These are phyloP conservation scores for Eurosta solidaginis DNA, from an alignment of 1,140 invertebrate species.

Conservation along the genomic window DNA sequence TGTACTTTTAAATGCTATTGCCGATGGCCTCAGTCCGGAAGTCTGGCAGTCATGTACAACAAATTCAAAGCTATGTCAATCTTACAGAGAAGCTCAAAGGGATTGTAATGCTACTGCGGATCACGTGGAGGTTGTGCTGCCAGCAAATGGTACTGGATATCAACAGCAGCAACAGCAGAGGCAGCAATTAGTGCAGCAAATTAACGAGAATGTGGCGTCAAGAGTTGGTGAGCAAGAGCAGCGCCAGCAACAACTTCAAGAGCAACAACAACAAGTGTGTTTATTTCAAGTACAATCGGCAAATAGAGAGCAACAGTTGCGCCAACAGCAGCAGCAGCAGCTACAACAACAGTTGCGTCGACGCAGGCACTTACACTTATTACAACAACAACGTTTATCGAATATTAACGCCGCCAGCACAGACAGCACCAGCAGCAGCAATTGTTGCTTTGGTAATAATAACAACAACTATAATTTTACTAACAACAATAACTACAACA, in stretches of 20 bases:
- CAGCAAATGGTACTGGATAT: not conserved
- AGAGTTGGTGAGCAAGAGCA: not conserved
- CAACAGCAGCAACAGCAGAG: not conserved
- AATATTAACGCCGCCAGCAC: slow-evolving; percentile 41
- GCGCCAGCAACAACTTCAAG: not conserved
- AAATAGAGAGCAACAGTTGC: slow-evolving; percentile 33
- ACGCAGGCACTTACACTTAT: slow-evolving; percentile 35
- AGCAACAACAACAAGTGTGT: not conserved
- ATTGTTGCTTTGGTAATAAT: not conserved
- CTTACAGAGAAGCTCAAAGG: not conserved
- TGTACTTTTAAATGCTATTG: not conserved
- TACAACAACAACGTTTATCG: slow-evolving; percentile 42
- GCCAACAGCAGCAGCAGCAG: slow-evolving; percentile 34
- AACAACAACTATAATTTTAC: not conserved
- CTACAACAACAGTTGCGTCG: slow-evolving; percentile 43
- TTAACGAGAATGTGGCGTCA: not conserved
- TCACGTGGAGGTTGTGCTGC: not conserved
- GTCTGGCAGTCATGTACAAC: not conserved
- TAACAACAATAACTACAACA: slow-evolving; percentile 30
- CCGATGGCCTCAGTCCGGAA: not conserved
- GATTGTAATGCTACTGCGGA: not conserved
- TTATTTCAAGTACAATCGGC: not conserved
- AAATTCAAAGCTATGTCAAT: not conserved
- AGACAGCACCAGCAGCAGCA: slow-evolving; percentile 41
- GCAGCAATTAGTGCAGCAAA: not conserved